Percentiles rank a stretch among this genome's conserved stretches.
Conservation (phyloP, 1,140 invertebrate genomes). For the Dryas iulia region DNA sequence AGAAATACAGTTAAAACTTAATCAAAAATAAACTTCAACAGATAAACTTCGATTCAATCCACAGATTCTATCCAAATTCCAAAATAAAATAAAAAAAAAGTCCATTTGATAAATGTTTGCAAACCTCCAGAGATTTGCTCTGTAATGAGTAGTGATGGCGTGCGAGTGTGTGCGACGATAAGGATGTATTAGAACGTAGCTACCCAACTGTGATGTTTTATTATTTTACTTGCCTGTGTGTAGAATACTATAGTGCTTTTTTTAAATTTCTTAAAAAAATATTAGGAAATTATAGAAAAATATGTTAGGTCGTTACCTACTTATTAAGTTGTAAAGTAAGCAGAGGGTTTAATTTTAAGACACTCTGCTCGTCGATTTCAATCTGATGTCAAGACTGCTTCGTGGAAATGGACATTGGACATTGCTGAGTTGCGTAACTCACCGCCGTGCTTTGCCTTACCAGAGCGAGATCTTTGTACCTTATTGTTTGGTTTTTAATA, state of each 20-base stretch:
- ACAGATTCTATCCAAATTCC: slow-evolving; percentile 15
- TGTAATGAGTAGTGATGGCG: slow-evolving; percentile 44
- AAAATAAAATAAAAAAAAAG: too few relatives aligned
- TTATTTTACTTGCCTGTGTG: background rate
- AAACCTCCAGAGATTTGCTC: slow-evolving; percentile 40
- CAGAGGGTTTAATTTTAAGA: background rate
- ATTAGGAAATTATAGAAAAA: too few relatives aligned
- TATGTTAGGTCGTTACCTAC: too few relatives aligned
- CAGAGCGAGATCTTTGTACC: too few relatives aligned
- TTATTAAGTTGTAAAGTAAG: background rate
- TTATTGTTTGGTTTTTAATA: too few relatives aligned
- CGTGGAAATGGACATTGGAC: too few relatives aligned
- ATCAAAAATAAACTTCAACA: background rate
- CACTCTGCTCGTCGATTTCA: background rate
- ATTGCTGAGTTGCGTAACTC: too few relatives aligned
- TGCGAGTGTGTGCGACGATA: slow-evolving; percentile 65
- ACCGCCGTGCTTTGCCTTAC: too few relatives aligned
- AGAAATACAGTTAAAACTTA: background rate
- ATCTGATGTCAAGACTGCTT: too few relatives aligned
- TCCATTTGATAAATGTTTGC: slow-evolving; percentile 38
- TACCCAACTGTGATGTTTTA: background rate
- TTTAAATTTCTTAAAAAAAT: background rate
- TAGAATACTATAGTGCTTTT: background rate
- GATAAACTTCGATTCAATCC: slow-evolving; percentile 14
- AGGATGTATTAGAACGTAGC: slow-evolving; percentile 74